Evolutionary conservation across 2,888 invertebrate genomes (phyloP).

Genomic region (Drosophila anceps): DNA sequence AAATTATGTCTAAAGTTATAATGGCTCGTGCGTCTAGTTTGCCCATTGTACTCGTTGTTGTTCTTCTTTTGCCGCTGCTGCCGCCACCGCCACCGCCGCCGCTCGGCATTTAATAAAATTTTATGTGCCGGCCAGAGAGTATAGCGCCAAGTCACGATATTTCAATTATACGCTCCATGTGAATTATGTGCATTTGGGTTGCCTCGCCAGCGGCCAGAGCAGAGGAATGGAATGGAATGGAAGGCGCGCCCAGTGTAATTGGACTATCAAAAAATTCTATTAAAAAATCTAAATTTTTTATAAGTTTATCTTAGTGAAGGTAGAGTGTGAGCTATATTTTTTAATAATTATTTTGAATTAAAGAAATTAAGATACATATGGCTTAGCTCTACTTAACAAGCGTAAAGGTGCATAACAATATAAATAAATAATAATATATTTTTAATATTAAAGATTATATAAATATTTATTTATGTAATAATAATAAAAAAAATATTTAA

Average conservation of each 20-base stretch:
- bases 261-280: constrained; percentile 45
- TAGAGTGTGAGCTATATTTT: neutral
- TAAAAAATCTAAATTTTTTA: constrained; percentile 32
- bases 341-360: neutral
- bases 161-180: constrained; percentile 72
- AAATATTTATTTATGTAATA: no score
- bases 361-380: neutral
- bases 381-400: no score
- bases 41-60: constrained; percentile 47
- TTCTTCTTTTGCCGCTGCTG: constrained; percentile 23
- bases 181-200: constrained; percentile 57
- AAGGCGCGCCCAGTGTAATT: constrained; percentile 25
- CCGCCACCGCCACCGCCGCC: constrained; percentile 24
- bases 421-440: no score
- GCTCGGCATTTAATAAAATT: constrained; percentile 62
- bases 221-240: neutral
- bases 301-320: neutral
- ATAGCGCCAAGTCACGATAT: constrained; percentile 74
- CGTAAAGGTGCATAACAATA: no score
- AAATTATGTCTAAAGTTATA: constrained; percentile 77
- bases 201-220: constrained; percentile 6
- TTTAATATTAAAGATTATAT: no score
- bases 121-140: constrained; percentile 43
- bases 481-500: no score
- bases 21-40: constrained; percentile 70